Percentiles rank a stretch among this genome's conserved stretches.
Conservation (phyloP, 2,888 invertebrate genomes). For the Mythimna vitellina region DNA sequence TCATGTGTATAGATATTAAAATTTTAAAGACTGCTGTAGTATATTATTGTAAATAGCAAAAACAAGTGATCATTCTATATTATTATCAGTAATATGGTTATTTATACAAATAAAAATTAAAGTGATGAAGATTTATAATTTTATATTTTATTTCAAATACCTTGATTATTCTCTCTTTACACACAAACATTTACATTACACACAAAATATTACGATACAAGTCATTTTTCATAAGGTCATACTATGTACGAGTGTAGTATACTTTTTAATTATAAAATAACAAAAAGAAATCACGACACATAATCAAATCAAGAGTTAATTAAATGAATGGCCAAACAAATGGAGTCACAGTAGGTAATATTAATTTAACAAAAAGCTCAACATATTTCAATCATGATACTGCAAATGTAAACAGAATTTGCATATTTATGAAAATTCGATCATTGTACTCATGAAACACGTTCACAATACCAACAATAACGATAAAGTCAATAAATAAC, state of each 20-base stretch:
- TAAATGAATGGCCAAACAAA: slow-evolving; percentile 46
- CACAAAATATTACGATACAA: not conserved
- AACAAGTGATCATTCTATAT: slow-evolving; percentile 90
- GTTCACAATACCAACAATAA: slow-evolving; percentile 33
- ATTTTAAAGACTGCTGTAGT: slow-evolving; percentile 91
- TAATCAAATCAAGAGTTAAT: slow-evolving; percentile 34
- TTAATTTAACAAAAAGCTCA: slow-evolving; percentile 65
- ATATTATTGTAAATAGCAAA: slow-evolving; percentile 90
- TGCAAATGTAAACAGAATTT: slow-evolving; percentile 72
- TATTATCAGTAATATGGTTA: slow-evolving; percentile 89
- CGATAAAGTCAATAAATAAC: slow-evolving; percentile 27
- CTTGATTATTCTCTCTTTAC: not conserved
- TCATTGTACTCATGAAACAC: slow-evolving; percentile 55
- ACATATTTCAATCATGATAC: slow-evolving; percentile 71
- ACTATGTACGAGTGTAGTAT: not conserved
- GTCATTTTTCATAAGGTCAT: not conserved
- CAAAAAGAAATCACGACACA: slow-evolving; percentile 17
- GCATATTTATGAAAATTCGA: slow-evolving; percentile 72
- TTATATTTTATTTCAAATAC: slow-evolving; percentile 76
- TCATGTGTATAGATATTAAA: slow-evolving; percentile 90
- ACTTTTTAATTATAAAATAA: not conserved
- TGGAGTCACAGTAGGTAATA: slow-evolving; percentile 48
- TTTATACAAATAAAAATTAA: slow-evolving; percentile 89
- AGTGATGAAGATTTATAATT: slow-evolving; percentile 86
- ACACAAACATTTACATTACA: slow-evolving; percentile 4